Evolutionary conservation across 2,113 vertebrate genomes (phyloP).

Genomic region (Columba livia): DNA sequence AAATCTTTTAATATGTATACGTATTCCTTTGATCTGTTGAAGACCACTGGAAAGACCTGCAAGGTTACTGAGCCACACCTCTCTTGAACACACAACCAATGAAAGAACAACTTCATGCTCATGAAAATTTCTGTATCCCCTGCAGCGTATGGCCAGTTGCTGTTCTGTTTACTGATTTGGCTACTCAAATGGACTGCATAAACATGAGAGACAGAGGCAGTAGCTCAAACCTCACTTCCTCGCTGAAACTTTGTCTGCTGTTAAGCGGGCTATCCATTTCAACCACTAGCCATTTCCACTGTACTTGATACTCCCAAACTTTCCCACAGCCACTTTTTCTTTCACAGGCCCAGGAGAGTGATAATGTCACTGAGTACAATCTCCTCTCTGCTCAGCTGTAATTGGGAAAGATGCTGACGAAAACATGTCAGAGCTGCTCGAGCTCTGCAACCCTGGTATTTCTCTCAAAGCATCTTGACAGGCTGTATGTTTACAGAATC

Average conservation of each 20-base stretch:
- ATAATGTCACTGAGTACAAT: neutral
- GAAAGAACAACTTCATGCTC: neutral
- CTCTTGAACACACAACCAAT: rapidly evolving
- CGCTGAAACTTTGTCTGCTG: neutral
- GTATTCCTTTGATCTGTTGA: neutral
- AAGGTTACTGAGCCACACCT: neutral
- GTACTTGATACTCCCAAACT: neutral
- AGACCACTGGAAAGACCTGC: neutral
- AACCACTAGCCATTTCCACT: neutral
- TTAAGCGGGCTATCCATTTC: neutral
- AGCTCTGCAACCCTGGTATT: neutral
- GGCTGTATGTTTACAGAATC: neutral
- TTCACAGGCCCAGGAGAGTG: neutral
- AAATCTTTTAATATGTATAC: neutral
- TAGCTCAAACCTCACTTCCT: neutral
- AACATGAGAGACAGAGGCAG: neutral
- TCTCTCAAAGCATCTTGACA: neutral
- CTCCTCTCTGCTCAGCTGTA: neutral
- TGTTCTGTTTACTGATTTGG: neutral
- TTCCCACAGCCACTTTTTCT: neutral
- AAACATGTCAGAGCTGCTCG: neutral
- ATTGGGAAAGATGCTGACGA: neutral
- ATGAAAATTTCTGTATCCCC: neutral
- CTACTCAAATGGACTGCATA: neutral
- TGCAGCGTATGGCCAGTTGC: neutral